These are phyloP conservation scores for Lasaia peninsularis DNA, from an alignment of 1,140 invertebrate species.

Conservation along the genomic window DNA sequence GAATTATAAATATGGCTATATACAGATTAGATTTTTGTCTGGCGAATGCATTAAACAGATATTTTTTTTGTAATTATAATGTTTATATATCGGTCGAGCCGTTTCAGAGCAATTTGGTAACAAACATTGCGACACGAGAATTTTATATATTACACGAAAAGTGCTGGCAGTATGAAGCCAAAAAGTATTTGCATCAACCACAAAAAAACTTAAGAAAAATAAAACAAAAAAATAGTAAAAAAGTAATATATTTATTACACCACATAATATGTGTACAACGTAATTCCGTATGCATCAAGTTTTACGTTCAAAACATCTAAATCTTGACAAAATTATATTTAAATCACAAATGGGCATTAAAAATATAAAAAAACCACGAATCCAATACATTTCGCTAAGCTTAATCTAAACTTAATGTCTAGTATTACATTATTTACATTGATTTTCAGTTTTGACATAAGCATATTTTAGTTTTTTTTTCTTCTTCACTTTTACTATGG, in stretches of 20 bases:
- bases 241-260: conserved; percentile 5
- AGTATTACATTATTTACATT: not conserved
- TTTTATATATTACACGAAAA: too few relatives aligned
- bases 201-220: not conserved
- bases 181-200: not conserved
- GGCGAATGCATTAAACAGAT: too few relatives aligned
- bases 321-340: not conserved
- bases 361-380: conserved; percentile 2
- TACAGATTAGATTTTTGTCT: too few relatives aligned
- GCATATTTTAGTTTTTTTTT: too few relatives aligned
- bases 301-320: not conserved
- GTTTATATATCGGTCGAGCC: too few relatives aligned
- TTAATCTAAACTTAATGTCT: not conserved
- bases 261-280: conserved; percentile 9
- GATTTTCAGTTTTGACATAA: too few relatives aligned
- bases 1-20: too few relatives aligned
- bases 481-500: too few relatives aligned
- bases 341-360: conserved; percentile 3
- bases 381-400: not conserved
- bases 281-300: not conserved
- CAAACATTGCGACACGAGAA: too few relatives aligned
- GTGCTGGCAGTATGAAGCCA: too few relatives aligned
- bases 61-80: too few relatives aligned
- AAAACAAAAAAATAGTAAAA: not conserved
- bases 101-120: too few relatives aligned